A percentile compares a stretch with the other conserved stretches of the same genome.
phyloP scores from a whole-genome alignment of 2,113 vertebrate genomes.

The Theropithecus gelada region DNA sequence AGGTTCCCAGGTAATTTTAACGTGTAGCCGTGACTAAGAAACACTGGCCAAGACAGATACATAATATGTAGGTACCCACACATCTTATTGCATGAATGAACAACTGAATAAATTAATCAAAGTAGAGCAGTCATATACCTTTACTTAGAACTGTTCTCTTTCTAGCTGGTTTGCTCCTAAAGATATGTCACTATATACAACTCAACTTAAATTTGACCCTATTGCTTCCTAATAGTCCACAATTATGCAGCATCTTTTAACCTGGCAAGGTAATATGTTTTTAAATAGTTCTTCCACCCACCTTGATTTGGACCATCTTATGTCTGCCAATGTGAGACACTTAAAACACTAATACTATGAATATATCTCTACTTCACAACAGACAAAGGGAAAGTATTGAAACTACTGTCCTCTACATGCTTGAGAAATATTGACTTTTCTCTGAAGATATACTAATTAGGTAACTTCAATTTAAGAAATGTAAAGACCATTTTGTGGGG shows the following conservation, averaged over 20 bases:
- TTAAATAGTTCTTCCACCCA: neutral
- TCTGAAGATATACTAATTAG: neutral
- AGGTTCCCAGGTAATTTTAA: neutral
- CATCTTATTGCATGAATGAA: neutral
- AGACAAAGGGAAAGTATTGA: neutral
- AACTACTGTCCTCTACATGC: neutral
- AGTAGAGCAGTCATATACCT: neutral
- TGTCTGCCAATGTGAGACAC: neutral
- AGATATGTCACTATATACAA: neutral
- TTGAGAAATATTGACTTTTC: neutral
- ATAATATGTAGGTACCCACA: neutral
- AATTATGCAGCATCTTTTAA: neutral
- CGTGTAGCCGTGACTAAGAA: neutral
- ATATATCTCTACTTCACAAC: neutral
- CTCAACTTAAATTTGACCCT: neutral
- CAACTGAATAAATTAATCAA: neutral
- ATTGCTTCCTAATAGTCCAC: neutral
- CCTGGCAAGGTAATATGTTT: neutral
- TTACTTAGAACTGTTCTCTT: neutral
- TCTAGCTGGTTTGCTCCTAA: neutral
- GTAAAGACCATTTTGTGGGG: neutral
- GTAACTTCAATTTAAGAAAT: conserved; percentile 21
- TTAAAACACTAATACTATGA: neutral
- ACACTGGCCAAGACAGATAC: neutral
- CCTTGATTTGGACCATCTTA: neutral